Evolutionary conservation across 2,113 vertebrate genomes (phyloP), one percentile per base, ranked within the genome.

Genomic region (Aepyceros melampus): DNA sequence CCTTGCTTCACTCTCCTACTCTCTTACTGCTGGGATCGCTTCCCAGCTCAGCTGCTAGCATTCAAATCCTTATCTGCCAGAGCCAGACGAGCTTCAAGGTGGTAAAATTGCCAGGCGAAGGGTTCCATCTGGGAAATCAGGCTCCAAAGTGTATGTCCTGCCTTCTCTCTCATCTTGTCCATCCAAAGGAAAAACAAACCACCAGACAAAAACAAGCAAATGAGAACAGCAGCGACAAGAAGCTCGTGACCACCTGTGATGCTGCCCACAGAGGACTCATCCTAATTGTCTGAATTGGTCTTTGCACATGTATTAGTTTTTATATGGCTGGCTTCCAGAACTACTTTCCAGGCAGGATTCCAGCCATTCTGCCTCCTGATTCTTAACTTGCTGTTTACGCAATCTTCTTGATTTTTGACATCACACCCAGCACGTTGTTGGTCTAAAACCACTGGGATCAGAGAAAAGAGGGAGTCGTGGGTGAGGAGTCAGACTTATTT

Each of bases 271-370:
- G 84, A 97, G 43, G 95, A 76, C 78, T 51, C 94, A 60, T n/a
- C 97, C 88, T 96, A 94, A 97, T 98, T 98, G 94, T 76, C 78
- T 85, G 31, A 97, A 94, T 45, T 6, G 40, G 23, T 94, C 97
- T 96, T 81, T 93, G 90, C 94, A 96, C 93, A 95, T 93, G 95
- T 98, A 86, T 98, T 98, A 97, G 94, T 96, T 97, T 96, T 96
- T 93, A 97, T 67, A 67, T 92, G 49, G 62, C 96, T 92, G 97
- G 43, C 87, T 96, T 97, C 51, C 95, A 98, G 91, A 95, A 67
- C 29, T 84, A 33, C 36, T 58, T 95, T 87, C 43, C 88, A 90
- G 97, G 88, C 62, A 96, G 94, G 93, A 81, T 91, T 97, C 51
- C 89, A 86, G 94, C 87, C 96, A 33, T 95, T 95, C 16, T 98